These are phyloP conservation scores for Heliconius hewitsoni DNA, from an alignment of 1,140 invertebrate genomes.

Conservation along the genomic window DNA sequence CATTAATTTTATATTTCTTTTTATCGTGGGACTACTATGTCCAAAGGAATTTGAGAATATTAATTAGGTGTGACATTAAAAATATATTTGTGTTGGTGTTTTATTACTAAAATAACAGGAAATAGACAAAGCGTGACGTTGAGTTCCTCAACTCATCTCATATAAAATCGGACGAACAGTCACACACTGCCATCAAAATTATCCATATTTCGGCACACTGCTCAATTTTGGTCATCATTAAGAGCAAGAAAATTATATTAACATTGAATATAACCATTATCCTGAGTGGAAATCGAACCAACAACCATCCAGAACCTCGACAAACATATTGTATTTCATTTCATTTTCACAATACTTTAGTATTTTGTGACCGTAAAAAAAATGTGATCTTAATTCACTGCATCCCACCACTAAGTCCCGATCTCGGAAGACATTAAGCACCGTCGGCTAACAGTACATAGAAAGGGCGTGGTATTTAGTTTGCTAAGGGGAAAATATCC, in stretches of 20 bases:
- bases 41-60: background rate
- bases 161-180: too few relatives aligned
- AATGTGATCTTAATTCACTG: conserved; percentile 10
- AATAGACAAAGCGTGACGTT: too few relatives aligned
- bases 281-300: too few relatives aligned
- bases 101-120: background rate
- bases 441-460: conserved; percentile 16
- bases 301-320: too few relatives aligned
- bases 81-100: background rate
- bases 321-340: background rate
- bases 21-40: background rate
- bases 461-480: conserved; percentile 34
- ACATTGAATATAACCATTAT: too few relatives aligned
- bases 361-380: background rate
- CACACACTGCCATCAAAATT: too few relatives aligned
- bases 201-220: too few relatives aligned
- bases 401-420: conserved; percentile 14
- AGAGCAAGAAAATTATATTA: too few relatives aligned
- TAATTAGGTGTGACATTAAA: background rate
- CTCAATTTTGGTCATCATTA: too few relatives aligned
- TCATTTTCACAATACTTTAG: background rate
- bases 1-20: background rate
- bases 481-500: conserved; percentile 21
- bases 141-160: too few relatives aligned
- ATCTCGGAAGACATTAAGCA: conserved; percentile 19